phyloP scores from a whole-genome alignment of 2,797 vertebrate species.

The Buphagus erythrorhynchus region DNA sequence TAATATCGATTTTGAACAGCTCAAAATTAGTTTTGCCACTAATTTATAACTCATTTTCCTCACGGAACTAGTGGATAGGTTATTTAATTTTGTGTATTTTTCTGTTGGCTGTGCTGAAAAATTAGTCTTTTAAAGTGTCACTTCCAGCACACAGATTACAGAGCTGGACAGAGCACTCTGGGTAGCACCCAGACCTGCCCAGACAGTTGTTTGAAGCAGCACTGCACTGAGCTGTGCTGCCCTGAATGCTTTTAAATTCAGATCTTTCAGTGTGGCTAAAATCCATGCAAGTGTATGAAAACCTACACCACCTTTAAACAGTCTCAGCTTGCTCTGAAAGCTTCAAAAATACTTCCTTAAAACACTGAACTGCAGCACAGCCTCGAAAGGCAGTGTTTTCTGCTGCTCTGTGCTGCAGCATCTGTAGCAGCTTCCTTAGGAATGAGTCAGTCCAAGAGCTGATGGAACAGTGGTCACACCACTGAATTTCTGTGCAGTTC shows the following conservation, averaged over 20 bases:
- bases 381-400: neutral
- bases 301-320: neutral
- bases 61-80: neutral
- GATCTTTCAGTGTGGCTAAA: neutral
- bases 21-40: neutral
- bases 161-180: neutral
- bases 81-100: neutral
- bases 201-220: neutral
- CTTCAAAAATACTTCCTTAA: neutral
- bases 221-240: neutral
- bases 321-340: neutral
- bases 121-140: neutral
- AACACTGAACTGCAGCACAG: neutral
- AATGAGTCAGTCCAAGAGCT: neutral
- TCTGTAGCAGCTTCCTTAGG: fast-evolving
- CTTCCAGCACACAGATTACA: neutral
- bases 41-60: neutral
- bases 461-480: neutral
- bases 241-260: neutral
- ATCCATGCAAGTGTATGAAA: neutral
- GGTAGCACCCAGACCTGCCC: neutral
- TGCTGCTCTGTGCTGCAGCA: neutral
- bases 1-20: neutral
- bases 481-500: neutral
- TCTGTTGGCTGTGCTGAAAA: neutral